phyloP scores from a whole-genome alignment of 2,888 invertebrate genomes.

The Apodemia zela region DNA sequence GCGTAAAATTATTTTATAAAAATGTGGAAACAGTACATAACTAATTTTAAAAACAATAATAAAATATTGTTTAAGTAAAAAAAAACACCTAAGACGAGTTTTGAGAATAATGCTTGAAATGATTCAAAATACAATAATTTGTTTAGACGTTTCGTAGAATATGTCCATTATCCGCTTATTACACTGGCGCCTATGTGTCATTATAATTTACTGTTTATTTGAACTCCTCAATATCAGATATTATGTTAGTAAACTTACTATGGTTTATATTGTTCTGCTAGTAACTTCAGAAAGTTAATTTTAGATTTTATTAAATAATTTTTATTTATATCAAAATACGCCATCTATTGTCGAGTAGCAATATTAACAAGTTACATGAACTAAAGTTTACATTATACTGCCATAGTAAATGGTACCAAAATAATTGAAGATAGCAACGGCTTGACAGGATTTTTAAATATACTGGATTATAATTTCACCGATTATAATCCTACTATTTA shows the following conservation, averaged over 20 bases:
- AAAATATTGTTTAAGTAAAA: background rate
- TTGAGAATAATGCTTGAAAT: background rate
- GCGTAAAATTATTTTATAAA: background rate
- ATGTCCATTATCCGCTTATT: no score
- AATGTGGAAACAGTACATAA: background rate
- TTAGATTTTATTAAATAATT: background rate
- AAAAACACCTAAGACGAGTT: background rate
- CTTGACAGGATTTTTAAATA: constrained; percentile 34
- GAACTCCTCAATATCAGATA: background rate
- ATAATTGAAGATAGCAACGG: background rate
- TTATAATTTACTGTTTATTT: no score
- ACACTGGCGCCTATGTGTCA: no score
- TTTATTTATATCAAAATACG: constrained; percentile 24
- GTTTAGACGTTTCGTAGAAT: background rate
- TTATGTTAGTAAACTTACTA: background rate
- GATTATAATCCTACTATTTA: constrained; percentile 31
- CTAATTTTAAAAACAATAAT: background rate
- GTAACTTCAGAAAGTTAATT: background rate
- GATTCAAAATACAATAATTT: background rate
- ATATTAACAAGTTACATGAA: constrained; percentile 17
- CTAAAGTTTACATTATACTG: constrained; percentile 15
- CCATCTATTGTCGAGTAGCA: constrained; percentile 41
- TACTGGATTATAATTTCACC: constrained; percentile 39
- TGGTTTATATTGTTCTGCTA: background rate
- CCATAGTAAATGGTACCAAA: constrained; percentile 22